phyloP scores from a whole-genome alignment of 2,888 invertebrate species.

The Deroplatys truncata region DNA sequence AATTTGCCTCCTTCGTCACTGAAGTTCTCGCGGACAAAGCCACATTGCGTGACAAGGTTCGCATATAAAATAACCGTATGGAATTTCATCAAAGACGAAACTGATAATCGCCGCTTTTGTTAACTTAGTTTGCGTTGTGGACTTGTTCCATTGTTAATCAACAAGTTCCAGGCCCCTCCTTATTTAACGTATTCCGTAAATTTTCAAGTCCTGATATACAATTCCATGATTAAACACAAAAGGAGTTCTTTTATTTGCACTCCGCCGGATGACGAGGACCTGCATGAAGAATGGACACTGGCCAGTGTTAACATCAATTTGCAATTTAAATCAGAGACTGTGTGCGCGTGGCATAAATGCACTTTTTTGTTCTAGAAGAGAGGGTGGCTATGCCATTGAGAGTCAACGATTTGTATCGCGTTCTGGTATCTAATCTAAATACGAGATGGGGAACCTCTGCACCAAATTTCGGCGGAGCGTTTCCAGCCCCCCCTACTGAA shows the following conservation, averaged over 20 bases:
- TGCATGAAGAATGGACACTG: not conserved
- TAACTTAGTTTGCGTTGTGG: not conserved
- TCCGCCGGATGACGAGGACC: not conserved
- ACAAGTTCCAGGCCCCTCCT: not conserved
- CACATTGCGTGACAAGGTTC: no score
- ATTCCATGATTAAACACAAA: not conserved
- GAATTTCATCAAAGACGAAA: not conserved
- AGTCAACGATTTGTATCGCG: slow-evolving; percentile 9
- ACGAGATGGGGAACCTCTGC: not conserved
- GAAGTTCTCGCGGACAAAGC: no score
- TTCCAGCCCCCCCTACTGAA: no score
- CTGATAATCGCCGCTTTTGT: not conserved
- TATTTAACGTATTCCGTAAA: not conserved
- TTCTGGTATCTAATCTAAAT: not conserved
- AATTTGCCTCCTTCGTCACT: no score
- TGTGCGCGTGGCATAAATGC: not conserved
- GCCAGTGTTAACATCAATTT: slow-evolving; percentile 5
- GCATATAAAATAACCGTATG: no score
- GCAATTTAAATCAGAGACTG: slow-evolving; percentile 2
- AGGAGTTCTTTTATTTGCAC: not conserved
- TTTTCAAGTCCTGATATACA: not conserved
- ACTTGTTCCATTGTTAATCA: not conserved
- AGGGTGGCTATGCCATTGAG: not conserved
- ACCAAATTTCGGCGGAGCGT: no score
- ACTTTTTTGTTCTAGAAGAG: not conserved